Evolutionary conservation across 2,113 vertebrate species (phyloP).

Genomic region (Nesoenas mayeri): DNA sequence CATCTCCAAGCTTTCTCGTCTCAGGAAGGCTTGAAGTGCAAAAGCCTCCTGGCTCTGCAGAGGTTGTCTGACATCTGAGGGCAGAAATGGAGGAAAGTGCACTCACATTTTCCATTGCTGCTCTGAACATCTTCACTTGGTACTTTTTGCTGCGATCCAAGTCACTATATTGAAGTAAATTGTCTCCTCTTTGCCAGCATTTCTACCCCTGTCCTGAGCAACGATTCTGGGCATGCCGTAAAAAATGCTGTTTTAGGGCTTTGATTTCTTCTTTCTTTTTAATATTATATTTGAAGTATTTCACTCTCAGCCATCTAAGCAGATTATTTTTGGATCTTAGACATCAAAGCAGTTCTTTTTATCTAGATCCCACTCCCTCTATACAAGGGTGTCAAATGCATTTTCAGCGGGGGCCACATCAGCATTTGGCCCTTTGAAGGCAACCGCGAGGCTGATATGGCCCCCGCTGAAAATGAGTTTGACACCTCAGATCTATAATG

Average conservation of each 20-base stretch:
- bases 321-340: background rate
- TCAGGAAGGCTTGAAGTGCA: accelerated
- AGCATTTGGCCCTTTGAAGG: too few species aligned
- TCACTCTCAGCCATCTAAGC: background rate
- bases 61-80: background rate
- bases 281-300: background rate
- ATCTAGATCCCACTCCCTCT: background rate
- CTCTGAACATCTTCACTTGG: background rate
- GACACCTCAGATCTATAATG: background rate
- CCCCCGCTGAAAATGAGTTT: too few species aligned
- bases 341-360: background rate
- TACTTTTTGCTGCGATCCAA: background rate
- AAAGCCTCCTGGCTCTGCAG: background rate
- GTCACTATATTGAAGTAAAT: background rate
- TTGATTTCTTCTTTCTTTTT: background rate
- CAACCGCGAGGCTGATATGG: too few species aligned
- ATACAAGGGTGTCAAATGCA: too few species aligned
- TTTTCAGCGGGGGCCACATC: too few species aligned
- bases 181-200: accelerated
- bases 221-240: background rate
- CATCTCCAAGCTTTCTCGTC: background rate
- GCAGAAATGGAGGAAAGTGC: background rate
- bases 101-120: background rate
- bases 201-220: background rate
- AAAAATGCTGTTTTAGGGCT: background rate